Evolutionary conservation across 2,888 invertebrate species (phyloP).

Genomic region (Gari tellinella): DNA sequence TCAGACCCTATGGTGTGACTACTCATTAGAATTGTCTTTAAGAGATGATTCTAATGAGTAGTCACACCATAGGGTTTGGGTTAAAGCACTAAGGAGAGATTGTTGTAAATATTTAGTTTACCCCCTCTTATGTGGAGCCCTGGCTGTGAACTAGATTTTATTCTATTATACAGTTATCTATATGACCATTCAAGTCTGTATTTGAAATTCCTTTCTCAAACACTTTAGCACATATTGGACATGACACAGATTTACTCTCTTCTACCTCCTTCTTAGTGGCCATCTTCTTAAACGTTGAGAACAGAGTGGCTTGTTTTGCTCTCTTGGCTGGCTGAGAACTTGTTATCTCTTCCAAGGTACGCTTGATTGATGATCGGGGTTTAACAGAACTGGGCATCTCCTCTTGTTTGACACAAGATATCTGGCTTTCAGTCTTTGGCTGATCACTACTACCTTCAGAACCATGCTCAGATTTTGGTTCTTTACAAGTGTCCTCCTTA

Average conservation of each 20-base stretch:
- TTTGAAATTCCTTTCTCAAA: constrained; percentile 73
- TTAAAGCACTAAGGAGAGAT: too few species aligned
- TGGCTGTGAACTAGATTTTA: constrained; percentile 31
- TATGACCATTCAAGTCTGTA: constrained; percentile 78
- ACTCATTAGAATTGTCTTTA: too few species aligned
- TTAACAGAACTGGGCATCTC: background rate
- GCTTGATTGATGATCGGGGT: constrained; percentile 30
- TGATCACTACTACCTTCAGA: background rate
- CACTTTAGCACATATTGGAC: constrained; percentile 76
- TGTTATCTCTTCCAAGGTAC: constrained; percentile 12
- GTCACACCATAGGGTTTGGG: too few species aligned
- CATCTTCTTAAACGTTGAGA: constrained; percentile 71
- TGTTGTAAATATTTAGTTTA: too few species aligned
- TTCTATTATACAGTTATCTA: constrained; percentile 81
- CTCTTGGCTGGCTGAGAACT: constrained; percentile 55
- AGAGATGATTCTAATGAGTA: too few species aligned
- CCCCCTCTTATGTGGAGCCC: too few species aligned
- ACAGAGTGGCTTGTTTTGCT: constrained; percentile 68
- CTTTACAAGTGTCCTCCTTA: too few species aligned
- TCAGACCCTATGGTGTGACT: too few species aligned
- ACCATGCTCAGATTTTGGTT: background rate
- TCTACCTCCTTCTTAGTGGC: constrained; percentile 50
- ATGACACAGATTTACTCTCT: constrained; percentile 45
- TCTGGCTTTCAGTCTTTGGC: background rate
- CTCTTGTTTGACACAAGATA: background rate